Conservation (phyloP, 2,113 vertebrate species). For the Struthidea cinerea region DNA sequence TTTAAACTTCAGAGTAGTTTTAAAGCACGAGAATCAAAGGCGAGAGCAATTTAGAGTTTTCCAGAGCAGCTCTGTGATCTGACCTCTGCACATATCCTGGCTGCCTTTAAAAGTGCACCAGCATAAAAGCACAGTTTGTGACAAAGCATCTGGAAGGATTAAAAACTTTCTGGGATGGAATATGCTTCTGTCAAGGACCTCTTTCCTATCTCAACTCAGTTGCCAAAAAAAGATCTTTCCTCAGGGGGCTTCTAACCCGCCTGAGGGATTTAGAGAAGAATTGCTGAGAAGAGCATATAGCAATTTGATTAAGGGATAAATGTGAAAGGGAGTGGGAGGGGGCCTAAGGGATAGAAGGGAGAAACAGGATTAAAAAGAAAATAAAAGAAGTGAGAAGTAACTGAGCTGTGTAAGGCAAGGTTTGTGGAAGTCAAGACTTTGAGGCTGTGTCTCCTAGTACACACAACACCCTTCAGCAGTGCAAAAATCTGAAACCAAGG, state of each 20-base stretch:
- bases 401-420: neutral
- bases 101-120: slow-evolving; percentile 45
- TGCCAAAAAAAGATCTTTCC: slow-evolving; percentile 48
- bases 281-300: slow-evolving; percentile 33
- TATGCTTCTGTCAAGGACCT: slow-evolving; percentile 43
- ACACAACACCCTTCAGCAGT: neutral
- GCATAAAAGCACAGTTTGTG: slow-evolving; percentile 63
- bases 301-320: slow-evolving; percentile 51
- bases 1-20: slow-evolving; percentile 59
- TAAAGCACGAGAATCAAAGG: slow-evolving; percentile 51
- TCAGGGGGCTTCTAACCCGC: slow-evolving; percentile 34
- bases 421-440: neutral
- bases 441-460: neutral
- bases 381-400: slow-evolving; percentile 15
- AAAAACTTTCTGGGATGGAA: slow-evolving; percentile 52
- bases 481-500: neutral
- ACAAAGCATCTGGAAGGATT: slow-evolving; percentile 64
- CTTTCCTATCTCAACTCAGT: slow-evolving; percentile 30
- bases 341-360: neutral
- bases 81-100: slow-evolving; percentile 46
- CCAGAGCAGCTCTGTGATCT: slow-evolving; percentile 33
- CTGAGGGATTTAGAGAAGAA: slow-evolving; percentile 51
- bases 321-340: neutral
- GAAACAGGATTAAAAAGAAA: slow-evolving; percentile 22
- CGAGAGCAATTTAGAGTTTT: slow-evolving; percentile 41